Evolutionary conservation across 1,140 invertebrate genomes (phyloP).

Genomic region (Daktulosphaira vitifoliae): DNA sequence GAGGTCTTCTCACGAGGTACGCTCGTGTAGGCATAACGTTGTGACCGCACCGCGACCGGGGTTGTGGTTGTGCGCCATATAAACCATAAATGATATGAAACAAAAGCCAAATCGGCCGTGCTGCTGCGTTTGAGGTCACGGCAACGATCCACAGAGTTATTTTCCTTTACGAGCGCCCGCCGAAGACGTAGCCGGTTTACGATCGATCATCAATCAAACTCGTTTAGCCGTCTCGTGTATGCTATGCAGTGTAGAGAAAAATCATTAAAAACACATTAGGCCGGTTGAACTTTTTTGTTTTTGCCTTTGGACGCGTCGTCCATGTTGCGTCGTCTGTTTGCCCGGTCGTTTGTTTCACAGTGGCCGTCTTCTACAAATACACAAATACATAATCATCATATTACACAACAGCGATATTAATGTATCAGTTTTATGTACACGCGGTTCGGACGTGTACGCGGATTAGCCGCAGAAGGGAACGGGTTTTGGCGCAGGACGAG

Average conservation of each 20-base stretch:
- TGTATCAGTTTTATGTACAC: neutral
- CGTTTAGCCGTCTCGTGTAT: neutral
- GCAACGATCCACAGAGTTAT: neutral
- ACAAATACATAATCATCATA: no score
- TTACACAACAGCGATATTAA: neutral
- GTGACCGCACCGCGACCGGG: constrained; percentile 1
- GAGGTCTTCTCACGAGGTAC: no score
- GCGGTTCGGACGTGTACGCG: neutral
- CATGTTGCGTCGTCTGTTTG: no score
- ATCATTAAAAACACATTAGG: constrained; percentile 33
- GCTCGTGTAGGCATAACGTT: no score
- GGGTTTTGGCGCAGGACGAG: neutral
- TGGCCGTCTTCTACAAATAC: neutral
- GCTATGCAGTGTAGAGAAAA: neutral
- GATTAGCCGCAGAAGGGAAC: no score
- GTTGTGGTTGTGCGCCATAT: neutral
- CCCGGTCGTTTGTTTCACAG: no score
- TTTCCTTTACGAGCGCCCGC: constrained; percentile 5
- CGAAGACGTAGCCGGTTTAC: neutral
- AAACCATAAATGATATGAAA: neutral
- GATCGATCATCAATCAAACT: constrained; percentile 19
- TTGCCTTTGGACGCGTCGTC: neutral
- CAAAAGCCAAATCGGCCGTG: no score
- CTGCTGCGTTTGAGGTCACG: neutral
- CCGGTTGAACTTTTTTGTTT: constrained; percentile 4